phyloP scores from a whole-genome alignment of 2,888 invertebrate genomes.

The Trichacis sp. region DNA sequence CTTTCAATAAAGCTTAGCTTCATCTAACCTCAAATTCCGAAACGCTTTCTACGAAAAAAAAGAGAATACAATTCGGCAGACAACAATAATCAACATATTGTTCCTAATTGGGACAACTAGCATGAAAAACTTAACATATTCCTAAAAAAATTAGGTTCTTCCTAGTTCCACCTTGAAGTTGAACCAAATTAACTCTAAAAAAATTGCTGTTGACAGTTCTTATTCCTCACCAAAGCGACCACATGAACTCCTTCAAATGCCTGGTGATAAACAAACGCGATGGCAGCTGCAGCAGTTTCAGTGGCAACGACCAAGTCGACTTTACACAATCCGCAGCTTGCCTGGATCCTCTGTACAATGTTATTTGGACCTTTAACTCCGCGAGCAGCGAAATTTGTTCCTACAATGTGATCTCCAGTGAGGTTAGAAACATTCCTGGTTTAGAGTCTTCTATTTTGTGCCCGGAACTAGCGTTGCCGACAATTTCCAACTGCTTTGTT shows the following conservation, averaged over 20 bases:
- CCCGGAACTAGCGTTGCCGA: constrained; percentile 86
- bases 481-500: constrained; percentile 76
- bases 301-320: constrained; percentile 85
- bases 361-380: constrained; percentile 91
- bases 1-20: too few species aligned
- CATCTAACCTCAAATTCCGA: too few species aligned
- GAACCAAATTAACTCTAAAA: too few species aligned
- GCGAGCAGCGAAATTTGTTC: constrained; percentile 77
- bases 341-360: constrained; percentile 92
- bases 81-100: too few species aligned
- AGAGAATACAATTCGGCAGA: too few species aligned
- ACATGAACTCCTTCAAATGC: constrained; percentile 82
- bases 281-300: constrained; percentile 88
- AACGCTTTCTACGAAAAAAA: too few species aligned
- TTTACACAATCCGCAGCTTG: constrained; percentile 84
- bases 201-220: too few species aligned
- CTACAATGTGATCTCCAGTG: constrained; percentile 87
- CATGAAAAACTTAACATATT: too few species aligned
- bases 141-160: too few species aligned
- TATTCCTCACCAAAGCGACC: constrained; percentile 81
- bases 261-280: constrained; percentile 90
- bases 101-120: too few species aligned
- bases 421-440: constrained; percentile 71
- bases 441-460: constrained; percentile 77
- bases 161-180: too few species aligned